A percentile compares a stretch with the other conserved stretches of the same genome.
Conservation (phyloP, 2,888 invertebrate genomes). For the Xanthia togata region DNA sequence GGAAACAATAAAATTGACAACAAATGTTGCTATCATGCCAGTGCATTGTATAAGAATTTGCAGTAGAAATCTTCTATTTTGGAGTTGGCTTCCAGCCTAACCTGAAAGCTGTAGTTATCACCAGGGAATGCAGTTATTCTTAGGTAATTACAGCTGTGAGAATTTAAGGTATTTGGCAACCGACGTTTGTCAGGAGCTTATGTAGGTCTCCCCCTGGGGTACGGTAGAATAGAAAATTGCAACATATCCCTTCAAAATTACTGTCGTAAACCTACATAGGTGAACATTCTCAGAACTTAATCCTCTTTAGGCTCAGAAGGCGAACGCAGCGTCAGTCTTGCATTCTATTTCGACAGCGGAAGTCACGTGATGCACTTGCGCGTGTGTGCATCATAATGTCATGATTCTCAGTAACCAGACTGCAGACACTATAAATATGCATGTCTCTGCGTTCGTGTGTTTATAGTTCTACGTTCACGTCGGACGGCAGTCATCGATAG, state of each 20-base stretch:
- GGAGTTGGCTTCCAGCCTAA: slow-evolving; percentile 41
- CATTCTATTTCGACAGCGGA: slow-evolving; percentile 85
- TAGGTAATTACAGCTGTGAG: slow-evolving; percentile 22
- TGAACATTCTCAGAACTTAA: slow-evolving; percentile 56
- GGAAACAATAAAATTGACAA: slow-evolving; percentile 46
- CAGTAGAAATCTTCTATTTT: slow-evolving; percentile 24
- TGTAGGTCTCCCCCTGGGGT: slow-evolving; percentile 3
- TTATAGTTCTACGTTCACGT: slow-evolving; percentile 69
- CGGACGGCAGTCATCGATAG: slow-evolving; percentile 64
- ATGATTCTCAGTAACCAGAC: slow-evolving; percentile 82
- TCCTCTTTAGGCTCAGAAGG: slow-evolving; percentile 46
- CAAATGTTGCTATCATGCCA: neutral
- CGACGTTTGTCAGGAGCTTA: slow-evolving; percentile 17
- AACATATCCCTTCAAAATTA: slow-evolving; percentile 11
- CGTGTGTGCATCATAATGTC: slow-evolving; percentile 82
- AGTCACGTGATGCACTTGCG: slow-evolving; percentile 81
- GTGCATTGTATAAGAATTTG: neutral
- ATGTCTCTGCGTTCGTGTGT: slow-evolving; percentile 68
- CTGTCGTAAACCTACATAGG: slow-evolving; percentile 26
- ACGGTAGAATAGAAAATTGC: slow-evolving; percentile 18
- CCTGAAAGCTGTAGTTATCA: slow-evolving; percentile 37
- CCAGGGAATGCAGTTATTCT: slow-evolving; percentile 35
- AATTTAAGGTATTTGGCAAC: slow-evolving; percentile 39
- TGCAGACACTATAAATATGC: slow-evolving; percentile 83
- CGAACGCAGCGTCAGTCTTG: slow-evolving; percentile 76